Evolutionary conservation across 2,113 vertebrate species (phyloP), one percentile per base, ranked within the genome.

Genomic region (Cyprichromis sp.): DNA sequence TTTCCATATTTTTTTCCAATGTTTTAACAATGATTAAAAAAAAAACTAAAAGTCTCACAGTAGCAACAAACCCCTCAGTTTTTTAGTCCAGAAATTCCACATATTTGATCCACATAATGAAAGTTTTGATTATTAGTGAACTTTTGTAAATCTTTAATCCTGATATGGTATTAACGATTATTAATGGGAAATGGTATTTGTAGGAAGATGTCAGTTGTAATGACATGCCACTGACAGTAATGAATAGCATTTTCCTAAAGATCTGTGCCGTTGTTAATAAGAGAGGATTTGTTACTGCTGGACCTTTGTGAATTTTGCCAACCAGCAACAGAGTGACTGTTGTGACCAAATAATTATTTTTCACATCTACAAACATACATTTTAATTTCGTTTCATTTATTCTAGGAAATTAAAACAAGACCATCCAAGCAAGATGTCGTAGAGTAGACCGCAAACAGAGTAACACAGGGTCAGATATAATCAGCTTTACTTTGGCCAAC

Each of bases 41-140:
- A 61, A 61, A 4, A 0, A 0, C 13, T 9, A 9, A 31, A 59
- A 59, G 29, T 42, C 24, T 45, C 21, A 26, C 0, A 73, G 1
- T 24, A 45, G 13, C 21, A 45, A 11, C 13, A 26, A 73, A 45
- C 3, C 5, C 38, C n/a, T 71, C 66, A 1, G 21, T 61, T 19
- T 61, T 16, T 14, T 42, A 0, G 9, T 6, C 3, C 66, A 45
- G 8, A 71, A 47, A 76, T 76, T 76, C 7, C 17, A 34, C 31
- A 36, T n/a, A 12, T 63, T n/a, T 63, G 29, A 34, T n/a, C 3
- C 2, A 36, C 31, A 63, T 63, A 63, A 17, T 63, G 38, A 73
- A 73, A 14, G 68, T 42, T 73, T 24, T 26, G 13, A 26, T 73
- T 0, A 42, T 24, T 73, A 34, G 38, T 45, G 9, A 73, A 45